phyloP scores from a whole-genome alignment of 2,797 vertebrate species.

The Anas acuta region DNA sequence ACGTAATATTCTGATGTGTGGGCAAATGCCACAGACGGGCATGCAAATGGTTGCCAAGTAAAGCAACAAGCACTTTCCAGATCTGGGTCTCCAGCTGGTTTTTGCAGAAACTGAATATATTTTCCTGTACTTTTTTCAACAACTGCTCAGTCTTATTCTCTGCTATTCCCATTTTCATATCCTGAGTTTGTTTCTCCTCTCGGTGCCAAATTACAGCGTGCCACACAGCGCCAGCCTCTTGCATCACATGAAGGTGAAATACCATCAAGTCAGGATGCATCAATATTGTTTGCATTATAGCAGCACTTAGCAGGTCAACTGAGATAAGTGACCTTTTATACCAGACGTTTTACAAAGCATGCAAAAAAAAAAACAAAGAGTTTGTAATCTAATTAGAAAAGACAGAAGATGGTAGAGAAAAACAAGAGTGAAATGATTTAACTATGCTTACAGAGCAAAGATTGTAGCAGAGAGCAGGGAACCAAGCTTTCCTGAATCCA shows the following conservation, averaged over 20 bases:
- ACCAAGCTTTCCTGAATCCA: background rate
- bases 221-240: accelerated
- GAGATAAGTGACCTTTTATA: background rate
- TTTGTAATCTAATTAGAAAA: background rate
- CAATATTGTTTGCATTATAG: background rate
- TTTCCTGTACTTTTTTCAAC: background rate
- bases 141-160: background rate
- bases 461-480: background rate
- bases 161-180: background rate
- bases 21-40: background rate
- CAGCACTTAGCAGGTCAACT: background rate
- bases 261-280: background rate
- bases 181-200: background rate
- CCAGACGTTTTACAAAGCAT: background rate
- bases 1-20: background rate
- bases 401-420: background rate
- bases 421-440: background rate
- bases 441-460: background rate
- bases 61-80: background rate
- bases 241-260: background rate
- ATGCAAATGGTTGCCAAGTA: background rate
- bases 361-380: background rate
- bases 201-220: background rate
- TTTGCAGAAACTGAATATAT: background rate
- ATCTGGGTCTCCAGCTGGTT: background rate